Evolutionary conservation across 2,888 invertebrate species (phyloP), one percentile per base, ranked within the genome.

Genomic region (Pediacus dermestoides): DNA sequence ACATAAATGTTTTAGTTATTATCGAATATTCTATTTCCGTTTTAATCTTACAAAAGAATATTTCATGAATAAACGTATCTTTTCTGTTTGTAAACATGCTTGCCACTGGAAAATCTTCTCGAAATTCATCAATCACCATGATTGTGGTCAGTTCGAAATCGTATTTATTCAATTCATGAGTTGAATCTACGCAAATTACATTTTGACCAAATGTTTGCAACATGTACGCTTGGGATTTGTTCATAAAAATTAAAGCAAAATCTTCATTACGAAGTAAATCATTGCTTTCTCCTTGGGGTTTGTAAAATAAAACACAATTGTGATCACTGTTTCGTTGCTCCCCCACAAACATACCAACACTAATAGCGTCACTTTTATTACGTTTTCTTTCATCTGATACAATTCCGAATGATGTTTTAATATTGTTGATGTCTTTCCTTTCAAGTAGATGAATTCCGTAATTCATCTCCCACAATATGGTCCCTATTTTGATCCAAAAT

Each of bases 111-210:
- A 39, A 31, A 9, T 39, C 39, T 33, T 46, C 22, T 3, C 39
- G 12, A 14, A 43, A 34, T n/a, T 46, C 42, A 34, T 46, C 42
- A 4, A 35, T 3, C 7, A 42, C 30, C 21, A 42, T 12, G 4
- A 42, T 3, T 7, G 37, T 42, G 7, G 9, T 32, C 10, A 42
- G 7, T 14, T 42, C 39, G 36, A 42, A 45, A 23, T 35, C 30
- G 16, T 42, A 45, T 2, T n/a, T 3, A 34, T 44, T 40, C n/a
- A 36, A 9, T 7, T 14, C 30, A 30, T 6, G 11, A 6, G 11
- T 30, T 14, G 12, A 9, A 9, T 30, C 30, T 12, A 30, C 11
- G 6, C 12, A 4, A 7, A 30, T 30, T 13, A 30, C 13, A 13
- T 30, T 30, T 7, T 6, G 4, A 4, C 30, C 30, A 12, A 30